Percentiles rank a stretch among this genome's conserved stretches.
Evolutionary conservation across 1,140 invertebrate species (phyloP).

Genomic region (Ooceraea biroi): DNA sequence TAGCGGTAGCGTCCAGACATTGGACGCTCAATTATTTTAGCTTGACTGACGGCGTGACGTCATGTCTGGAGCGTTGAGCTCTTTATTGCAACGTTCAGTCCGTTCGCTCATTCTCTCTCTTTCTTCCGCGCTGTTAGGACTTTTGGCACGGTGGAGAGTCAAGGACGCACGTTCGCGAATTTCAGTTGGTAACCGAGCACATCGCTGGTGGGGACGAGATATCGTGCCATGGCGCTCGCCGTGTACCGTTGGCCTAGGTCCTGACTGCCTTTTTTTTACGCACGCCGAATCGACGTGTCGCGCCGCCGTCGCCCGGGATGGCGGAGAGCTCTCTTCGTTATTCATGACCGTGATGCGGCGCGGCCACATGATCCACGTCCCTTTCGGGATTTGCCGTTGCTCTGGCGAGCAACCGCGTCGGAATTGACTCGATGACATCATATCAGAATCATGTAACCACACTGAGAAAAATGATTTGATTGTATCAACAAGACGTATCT

Average conservation of each 20-base stretch:
- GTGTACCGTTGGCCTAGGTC: conserved; percentile 74
- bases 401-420: conserved; percentile 25
- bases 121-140: conserved; percentile 51
- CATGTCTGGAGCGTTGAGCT: conserved; percentile 58
- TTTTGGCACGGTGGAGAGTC: conserved; percentile 66
- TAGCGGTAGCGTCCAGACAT: not conserved
- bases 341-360: not conserved
- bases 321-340: not conserved
- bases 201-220: conserved; percentile 67
- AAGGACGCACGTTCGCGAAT: conserved; percentile 73
- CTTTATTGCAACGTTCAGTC: conserved; percentile 52
- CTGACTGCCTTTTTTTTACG: conserved; percentile 71
- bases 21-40: conserved; percentile 22
- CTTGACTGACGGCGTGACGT: conserved; percentile 17
- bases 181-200: conserved; percentile 70
- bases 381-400: not conserved
- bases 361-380: not conserved
- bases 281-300: conserved; percentile 58
- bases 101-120: not conserved
- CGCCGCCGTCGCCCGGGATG: not conserved
- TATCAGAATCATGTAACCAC: not conserved
- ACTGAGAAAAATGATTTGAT: no score
- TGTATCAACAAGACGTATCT: no score
- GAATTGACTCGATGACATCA: not conserved
- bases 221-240: conserved; percentile 32